A percentile compares a stretch with the other conserved stretches of the same genome.
Evolutionary conservation across 2,888 invertebrate species (phyloP).

Genomic region (Morinoia aosen): DNA sequence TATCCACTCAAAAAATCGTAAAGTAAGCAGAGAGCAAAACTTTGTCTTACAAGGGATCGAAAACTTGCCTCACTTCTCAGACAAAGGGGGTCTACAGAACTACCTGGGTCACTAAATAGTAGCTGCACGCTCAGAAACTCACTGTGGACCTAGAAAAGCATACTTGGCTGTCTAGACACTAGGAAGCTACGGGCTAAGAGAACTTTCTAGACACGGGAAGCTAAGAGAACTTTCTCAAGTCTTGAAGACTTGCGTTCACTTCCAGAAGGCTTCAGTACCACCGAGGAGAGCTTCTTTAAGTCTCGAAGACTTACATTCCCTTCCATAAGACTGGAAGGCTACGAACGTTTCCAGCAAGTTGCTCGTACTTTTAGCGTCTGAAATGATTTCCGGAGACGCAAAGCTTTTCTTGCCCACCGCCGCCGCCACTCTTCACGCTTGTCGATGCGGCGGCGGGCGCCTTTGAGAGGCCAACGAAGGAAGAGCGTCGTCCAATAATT

Average conservation of each 20-base stretch:
- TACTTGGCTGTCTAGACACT: not conserved
- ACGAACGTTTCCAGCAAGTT: not conserved
- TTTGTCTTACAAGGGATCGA: not conserved
- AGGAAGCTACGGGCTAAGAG: not conserved
- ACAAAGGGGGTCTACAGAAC: not conserved
- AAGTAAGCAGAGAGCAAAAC: not conserved
- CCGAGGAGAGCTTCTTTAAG: not conserved
- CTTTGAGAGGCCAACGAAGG: not conserved
- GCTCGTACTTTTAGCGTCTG: not conserved
- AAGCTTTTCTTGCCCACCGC: slow-evolving; percentile 1
- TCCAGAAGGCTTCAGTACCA: not conserved
- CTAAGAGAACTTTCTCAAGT: not conserved
- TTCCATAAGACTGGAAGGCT: slow-evolving; percentile 17
- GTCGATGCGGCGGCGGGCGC: slow-evolving; percentile 19
- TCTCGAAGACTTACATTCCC: not conserved
- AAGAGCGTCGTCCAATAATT: slow-evolving; percentile 9
- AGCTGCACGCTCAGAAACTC: not conserved
- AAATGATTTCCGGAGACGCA: slow-evolving; percentile 12
- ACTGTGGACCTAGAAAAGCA: not conserved
- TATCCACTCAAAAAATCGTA: not conserved
- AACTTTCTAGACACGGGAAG: too few species aligned
- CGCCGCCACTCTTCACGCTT: slow-evolving; percentile 39
- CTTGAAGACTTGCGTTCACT: not conserved
- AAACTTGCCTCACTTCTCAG: not conserved
- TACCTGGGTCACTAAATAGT: not conserved